Base-by-base conservation (phyloP, 2,888 invertebrate species). In the Dromius quadrimaculatus region DNA sequence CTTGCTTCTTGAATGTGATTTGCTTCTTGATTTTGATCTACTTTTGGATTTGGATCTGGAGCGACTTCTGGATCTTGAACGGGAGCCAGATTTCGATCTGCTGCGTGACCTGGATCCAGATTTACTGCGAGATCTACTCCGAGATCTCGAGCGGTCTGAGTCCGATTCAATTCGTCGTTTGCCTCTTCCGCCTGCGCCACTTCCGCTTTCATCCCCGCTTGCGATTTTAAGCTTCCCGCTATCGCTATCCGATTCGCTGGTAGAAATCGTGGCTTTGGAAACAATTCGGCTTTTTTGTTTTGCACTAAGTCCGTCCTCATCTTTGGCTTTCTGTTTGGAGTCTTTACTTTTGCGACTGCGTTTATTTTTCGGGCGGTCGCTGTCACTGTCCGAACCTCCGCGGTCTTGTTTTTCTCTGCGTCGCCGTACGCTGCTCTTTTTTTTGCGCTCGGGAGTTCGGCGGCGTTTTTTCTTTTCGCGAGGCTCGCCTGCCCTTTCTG, bases 261-360 rank as follows among this genome's bases (percentile, higher is more conserved):
- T 95, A 0, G 97, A 97, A 75, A 98, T 97, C 0, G 95, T 95
- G 71, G 93, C 97, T 81, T 97, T 97, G 0, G 97, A 97, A 0
- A 95, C 91, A 79, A 97, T 92, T 78, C 94, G 91, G 74, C 91
- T 88, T 47, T 95, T 91, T 80, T 95, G 94, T 82, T 94, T 95
- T 5, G 90, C 88, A 36, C 92, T 87, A 69, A 93, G 88, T 17
- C 93, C 92, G 75, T 91, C 91, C 66, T 87, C 86, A 50, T 78
- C 71, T 77, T 80, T 75, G 74, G 77, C 74, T 75, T 79, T 75
- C 71, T 63, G 72, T 76, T 79, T 20, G 77, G 78, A 74, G 78
- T 81, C 71, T 75, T 80, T 75, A n/a, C 80, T 75, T 71, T 75
- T 76, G 54, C 76, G 77, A 71, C 76, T 79, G 6, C 76, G 76